Evolutionary conservation across 1,140 invertebrate genomes (phyloP).

Genomic region (Panagrolaimus sp.): DNA sequence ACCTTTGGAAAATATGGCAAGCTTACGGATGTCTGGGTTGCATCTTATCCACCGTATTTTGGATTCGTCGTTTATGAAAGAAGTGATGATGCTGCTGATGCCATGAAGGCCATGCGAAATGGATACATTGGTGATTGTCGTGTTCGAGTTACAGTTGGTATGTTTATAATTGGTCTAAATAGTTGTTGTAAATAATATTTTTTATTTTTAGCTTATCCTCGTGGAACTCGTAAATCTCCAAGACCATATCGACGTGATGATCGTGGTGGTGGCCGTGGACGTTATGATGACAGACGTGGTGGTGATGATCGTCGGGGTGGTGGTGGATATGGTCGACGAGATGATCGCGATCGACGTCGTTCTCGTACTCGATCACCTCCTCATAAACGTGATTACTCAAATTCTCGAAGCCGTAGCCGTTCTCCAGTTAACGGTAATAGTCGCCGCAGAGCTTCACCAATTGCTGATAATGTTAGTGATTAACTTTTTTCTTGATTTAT

Average conservation of each 20-base stretch:
- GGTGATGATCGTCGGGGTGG: slow-evolving; percentile 6
- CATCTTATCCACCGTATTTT: slow-evolving; percentile 1
- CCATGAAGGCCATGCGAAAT: background rate
- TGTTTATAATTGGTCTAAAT: no score
- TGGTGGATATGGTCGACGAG: background rate
- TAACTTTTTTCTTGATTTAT: no score
- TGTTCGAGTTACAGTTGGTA: background rate
- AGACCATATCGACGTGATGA: slow-evolving; percentile 6
- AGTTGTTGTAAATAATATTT: no score
- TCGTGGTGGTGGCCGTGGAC: background rate
- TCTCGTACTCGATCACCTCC: background rate
- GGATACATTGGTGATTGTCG: slow-evolving; percentile 1
- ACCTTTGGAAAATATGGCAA: slow-evolving; percentile 11
- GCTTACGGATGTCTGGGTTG: slow-evolving; percentile 12
- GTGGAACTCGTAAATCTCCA: background rate
- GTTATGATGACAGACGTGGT: no score
- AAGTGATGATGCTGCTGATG: slow-evolving; percentile 7
- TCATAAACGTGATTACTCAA: no score
- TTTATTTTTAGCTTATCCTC: background rate
- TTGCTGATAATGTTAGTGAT: no score
- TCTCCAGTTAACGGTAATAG: no score
- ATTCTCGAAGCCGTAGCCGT: background rate
- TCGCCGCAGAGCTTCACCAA: no score
- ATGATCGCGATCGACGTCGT: slow-evolving; percentile 1
- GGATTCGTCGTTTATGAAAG: background rate